Evolutionary conservation across 2,888 invertebrate genomes (phyloP).

Genomic region (Thumatha senex): DNA sequence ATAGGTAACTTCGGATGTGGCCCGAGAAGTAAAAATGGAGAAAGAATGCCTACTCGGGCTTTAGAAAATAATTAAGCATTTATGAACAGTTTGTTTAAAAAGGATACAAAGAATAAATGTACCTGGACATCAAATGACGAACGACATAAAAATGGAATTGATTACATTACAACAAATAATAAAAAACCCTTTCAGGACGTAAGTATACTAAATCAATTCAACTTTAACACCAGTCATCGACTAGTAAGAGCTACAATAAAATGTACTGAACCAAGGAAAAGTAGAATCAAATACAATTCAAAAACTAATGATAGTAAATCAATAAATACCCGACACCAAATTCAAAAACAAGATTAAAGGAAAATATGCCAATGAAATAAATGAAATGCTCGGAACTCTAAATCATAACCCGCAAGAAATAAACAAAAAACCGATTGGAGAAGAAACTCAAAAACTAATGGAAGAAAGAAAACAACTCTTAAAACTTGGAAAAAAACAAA

Average conservation of each 20-base stretch:
- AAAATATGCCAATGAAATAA: no score
- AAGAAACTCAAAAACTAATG: no score
- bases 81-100: not conserved
- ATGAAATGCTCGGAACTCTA: no score
- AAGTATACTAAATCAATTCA: no score
- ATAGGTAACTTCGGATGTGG: not conserved
- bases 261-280: no score
- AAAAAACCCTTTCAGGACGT: not conserved
- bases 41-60: not conserved
- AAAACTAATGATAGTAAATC: no score
- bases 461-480: no score
- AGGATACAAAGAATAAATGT: not conserved
- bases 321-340: no score
- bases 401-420: not conserved
- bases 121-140: conserved; percentile 5
- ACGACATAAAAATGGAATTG: conserved; percentile 3
- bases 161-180: not conserved
- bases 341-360: no score
- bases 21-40: not conserved
- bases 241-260: no score
- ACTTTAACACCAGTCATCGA: no score
- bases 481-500: not conserved
- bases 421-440: not conserved
- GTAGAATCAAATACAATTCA: not conserved
- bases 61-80: not conserved